Evolutionary conservation across 2,888 invertebrate species (phyloP), one percentile per base, ranked within the genome.

Genomic region (Cataglyphis altisquamis): DNA sequence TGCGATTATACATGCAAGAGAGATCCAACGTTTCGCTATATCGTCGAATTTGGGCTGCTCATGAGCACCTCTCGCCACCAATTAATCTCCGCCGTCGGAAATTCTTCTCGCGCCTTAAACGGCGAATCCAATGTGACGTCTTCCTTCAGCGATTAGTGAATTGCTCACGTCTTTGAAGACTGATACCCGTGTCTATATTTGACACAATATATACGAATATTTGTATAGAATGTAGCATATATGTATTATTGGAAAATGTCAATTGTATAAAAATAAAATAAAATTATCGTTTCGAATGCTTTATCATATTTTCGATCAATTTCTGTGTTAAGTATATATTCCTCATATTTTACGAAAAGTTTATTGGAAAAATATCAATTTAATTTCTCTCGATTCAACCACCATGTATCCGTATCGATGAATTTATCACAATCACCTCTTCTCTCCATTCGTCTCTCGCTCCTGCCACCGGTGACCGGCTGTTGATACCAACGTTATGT

Each of bases 51-150:
- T 86, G 60, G 83, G 68, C 67, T 85, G 72, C 73, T 64, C 39
- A 21, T 68, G 70, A 60, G 63, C 48, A 86, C 83, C 87, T 86
- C 89, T 90, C 89, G 92, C 91, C 90, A 92, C 92, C 91, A 93
- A 94, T 94, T 93, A 94, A 94, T 93, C 94, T 92, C 86, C 84
- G 72, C 83, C 84, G 86, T 86, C 88, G 88, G 86, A 90, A 93
- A 91, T 91, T 89, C 89, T 85, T 89, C 87, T 89, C 87, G 88
- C 86, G 86, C 86, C 88, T 83, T 77, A 83, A 85, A 80, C 82
- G 84, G 84, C 67, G 39, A 60, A n/a, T 12, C 85, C 82, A 91
- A 92, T 92, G 90, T 90, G 83, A 77, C 84, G 83, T 80, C 86
- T 84, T 85, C 77, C 73, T 72, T 64, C 55, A 48, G 21, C 68